Conservation (phyloP, 2,113 vertebrate genomes). For the Melanocharis versteri region DNA sequence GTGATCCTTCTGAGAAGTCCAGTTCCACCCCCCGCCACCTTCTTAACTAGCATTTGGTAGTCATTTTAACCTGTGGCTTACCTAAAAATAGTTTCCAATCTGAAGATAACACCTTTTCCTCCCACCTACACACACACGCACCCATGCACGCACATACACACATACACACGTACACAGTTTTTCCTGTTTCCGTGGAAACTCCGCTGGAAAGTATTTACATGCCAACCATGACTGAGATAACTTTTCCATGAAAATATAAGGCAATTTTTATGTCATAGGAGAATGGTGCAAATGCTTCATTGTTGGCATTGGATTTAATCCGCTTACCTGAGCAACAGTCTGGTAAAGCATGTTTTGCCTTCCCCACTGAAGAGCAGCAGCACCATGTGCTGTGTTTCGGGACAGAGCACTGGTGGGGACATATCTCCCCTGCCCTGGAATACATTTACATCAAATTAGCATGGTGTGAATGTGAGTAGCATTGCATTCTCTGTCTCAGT, state of each 20-base stretch:
- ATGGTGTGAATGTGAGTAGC: neutral
- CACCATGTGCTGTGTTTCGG: neutral
- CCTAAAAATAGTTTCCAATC: constrained; percentile 56
- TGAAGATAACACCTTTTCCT: constrained; percentile 41
- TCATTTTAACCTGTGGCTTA: constrained; percentile 29
- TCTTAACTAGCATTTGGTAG: constrained; percentile 23
- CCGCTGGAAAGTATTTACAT: constrained; percentile 15
- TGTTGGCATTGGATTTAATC: neutral
- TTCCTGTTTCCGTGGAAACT: constrained; percentile 58
- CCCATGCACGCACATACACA: neutral
- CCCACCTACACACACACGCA: neutral
- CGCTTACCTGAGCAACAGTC: neutral
- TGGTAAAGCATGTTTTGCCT: neutral
- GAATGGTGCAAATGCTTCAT: neutral
- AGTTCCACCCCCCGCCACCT: neutral
- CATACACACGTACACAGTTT: neutral
- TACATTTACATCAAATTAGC: neutral
- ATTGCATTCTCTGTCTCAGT: neutral
- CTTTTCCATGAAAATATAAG: neutral
- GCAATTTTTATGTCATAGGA: neutral
- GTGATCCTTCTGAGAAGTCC: neutral
- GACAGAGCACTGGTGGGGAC: neutral
- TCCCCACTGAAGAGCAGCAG: neutral
- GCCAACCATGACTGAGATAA: constrained; percentile 9
- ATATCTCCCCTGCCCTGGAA: neutral